Evolutionary conservation across 2,797 vertebrate genomes (phyloP).

Genomic region (Rhinatrema bivittatum): DNA sequence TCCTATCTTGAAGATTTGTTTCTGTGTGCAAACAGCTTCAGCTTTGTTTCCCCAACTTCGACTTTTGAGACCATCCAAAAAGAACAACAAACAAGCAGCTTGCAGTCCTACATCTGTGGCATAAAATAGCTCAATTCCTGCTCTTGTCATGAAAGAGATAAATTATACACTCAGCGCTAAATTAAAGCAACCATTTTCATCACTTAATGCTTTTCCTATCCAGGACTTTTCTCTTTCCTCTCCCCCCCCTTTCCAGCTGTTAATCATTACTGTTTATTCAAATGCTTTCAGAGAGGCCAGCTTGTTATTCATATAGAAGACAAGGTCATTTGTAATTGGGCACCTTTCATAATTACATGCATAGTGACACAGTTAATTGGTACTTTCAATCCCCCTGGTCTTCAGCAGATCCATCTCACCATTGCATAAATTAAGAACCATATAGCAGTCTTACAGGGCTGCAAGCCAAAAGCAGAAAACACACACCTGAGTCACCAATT

Average conservation of each 20-base stretch:
- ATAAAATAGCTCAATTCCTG: slow-evolving; percentile 26
- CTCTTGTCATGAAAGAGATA: slow-evolving; percentile 26
- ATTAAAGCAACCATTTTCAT: not conserved
- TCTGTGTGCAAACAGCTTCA: no score
- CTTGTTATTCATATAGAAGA: not conserved
- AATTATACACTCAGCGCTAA: slow-evolving; percentile 22
- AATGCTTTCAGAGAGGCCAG: fast-evolving
- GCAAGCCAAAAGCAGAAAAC: not conserved
- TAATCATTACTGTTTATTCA: not conserved
- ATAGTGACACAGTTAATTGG: not conserved
- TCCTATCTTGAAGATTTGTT: no score
- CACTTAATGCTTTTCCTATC: not conserved
- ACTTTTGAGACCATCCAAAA: slow-evolving; percentile 32
- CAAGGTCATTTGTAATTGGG: no score
- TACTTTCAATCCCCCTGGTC: not conserved
- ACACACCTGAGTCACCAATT: not conserved
- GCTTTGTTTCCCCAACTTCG: no score
- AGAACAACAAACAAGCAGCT: slow-evolving; percentile 34
- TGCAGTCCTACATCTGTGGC: slow-evolving; percentile 29
- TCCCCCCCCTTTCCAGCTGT: not conserved
- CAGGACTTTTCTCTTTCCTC: no score
- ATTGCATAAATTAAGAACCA: not conserved
- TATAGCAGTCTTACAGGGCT: not conserved
- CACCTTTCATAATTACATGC: slow-evolving; percentile 1
- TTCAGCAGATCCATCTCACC: not conserved